phyloP scores from a whole-genome alignment of 2,797 vertebrate species.

The Sarcophilus harrisii region DNA sequence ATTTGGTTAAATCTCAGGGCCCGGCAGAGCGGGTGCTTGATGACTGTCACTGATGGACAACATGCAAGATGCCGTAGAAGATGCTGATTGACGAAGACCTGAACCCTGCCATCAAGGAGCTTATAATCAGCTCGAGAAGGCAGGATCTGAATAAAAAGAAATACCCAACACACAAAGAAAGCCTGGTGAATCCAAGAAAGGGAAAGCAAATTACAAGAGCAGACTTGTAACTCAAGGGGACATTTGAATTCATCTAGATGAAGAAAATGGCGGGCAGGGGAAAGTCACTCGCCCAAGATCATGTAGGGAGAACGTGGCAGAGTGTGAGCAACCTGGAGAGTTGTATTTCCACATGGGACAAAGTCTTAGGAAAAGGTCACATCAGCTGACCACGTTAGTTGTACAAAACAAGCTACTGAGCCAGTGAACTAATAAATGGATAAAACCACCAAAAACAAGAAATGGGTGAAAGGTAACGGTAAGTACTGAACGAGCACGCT shows the following conservation, averaged over 20 bases:
- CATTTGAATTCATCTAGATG: neutral
- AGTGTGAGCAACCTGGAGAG: neutral
- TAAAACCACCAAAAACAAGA: too few relatives aligned
- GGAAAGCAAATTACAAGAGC: neutral
- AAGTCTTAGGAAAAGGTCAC: too few relatives aligned
- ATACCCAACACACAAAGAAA: neutral
- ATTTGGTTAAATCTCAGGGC: too few relatives aligned
- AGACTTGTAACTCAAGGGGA: neutral
- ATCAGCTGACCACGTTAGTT: too few relatives aligned
- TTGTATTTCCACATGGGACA: too few relatives aligned
- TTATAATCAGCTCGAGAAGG: neutral
- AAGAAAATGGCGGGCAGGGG: neutral
- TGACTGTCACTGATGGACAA: neutral
- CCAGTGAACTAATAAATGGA: too few relatives aligned
- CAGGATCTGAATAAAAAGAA: neutral
- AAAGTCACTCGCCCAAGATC: neutral
- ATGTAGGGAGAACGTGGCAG: neutral
- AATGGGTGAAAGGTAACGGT: too few relatives aligned
- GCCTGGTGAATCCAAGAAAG: neutral
- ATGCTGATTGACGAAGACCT: too few relatives aligned
- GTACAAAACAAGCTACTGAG: too few relatives aligned
- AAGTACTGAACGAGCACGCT: too few relatives aligned
- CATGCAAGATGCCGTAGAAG: neutral
- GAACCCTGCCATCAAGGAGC: neutral
- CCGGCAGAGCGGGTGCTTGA: neutral